phyloP scores from a whole-genome alignment of 37 sponge, comb jelly and placozoan genomes.

The Axinella damicornis region DNA sequence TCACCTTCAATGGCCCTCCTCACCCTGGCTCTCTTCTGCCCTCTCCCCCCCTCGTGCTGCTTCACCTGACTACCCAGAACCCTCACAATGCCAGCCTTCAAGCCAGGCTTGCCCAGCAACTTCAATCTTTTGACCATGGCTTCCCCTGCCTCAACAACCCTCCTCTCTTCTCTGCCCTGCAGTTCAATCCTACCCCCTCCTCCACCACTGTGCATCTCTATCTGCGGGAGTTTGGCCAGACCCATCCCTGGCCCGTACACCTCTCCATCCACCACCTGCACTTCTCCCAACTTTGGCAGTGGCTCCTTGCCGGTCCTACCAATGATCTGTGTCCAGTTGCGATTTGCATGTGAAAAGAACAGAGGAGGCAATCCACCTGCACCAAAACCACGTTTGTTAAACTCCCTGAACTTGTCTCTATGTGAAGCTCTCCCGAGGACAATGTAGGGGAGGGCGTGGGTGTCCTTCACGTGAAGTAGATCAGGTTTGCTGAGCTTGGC shows the following conservation, averaged over 20 bases:
- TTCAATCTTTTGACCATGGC: background rate
- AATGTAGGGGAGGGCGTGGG: constrained; percentile 18
- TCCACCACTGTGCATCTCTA: background rate
- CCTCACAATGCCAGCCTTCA: background rate
- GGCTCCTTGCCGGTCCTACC: background rate
- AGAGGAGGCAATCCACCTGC: constrained; percentile 75
- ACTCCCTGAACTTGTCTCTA: constrained; percentile 1
- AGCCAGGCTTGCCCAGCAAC: background rate
- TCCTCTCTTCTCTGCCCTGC: background rate
- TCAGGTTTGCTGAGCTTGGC: background rate
- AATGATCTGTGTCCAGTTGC: constrained; percentile 45
- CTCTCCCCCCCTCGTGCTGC: constrained; percentile 33
- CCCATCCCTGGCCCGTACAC: constrained; percentile 44
- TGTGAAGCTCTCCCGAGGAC: background rate
- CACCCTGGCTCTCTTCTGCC: background rate
- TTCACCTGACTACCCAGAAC: constrained; percentile 5
- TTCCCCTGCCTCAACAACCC: background rate
- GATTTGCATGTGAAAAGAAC: constrained; percentile 52
- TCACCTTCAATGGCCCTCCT: constrained; percentile 2
- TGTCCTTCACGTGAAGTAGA: background rate
- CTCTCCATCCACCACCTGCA: too few relatives aligned
- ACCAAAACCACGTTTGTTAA: constrained; percentile 67
- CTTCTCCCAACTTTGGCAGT: too few relatives aligned
- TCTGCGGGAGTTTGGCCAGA: background rate
- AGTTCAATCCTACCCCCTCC: too few relatives aligned